Percentiles rank a stretch among this genome's conserved stretches.
Evolutionary conservation across 2,888 invertebrate genomes (phyloP).

Genomic region (Torymus auratus): DNA sequence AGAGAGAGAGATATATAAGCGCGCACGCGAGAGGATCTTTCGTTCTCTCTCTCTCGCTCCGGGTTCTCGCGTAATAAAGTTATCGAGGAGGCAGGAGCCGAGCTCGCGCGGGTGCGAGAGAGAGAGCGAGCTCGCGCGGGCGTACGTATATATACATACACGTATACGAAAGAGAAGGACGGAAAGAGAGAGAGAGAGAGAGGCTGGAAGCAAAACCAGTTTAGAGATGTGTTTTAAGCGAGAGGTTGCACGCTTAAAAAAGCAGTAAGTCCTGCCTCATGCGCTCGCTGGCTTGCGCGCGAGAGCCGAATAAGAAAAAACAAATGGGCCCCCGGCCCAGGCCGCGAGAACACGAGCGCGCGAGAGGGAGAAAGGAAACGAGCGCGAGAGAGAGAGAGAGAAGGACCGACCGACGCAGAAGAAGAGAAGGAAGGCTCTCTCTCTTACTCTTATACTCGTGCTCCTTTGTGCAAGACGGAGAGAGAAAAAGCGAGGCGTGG

Average conservation of each 20-base stretch:
- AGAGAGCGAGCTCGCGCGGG: background rate
- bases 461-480: conserved; percentile 4
- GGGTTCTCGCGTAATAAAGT: conserved; percentile 58
- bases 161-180: too few relatives aligned
- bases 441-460: background rate
- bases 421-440: background rate
- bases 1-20: background rate
- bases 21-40: background rate
- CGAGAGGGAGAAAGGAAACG: conserved; percentile 26
- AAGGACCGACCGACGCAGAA: background rate
- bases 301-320: conserved; percentile 45
- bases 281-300: too few relatives aligned
- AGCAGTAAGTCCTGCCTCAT: conserved; percentile 47
- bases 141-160: too few relatives aligned
- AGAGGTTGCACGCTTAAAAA: conserved; percentile 61
- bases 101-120: background rate
- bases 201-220: conserved; percentile 60
- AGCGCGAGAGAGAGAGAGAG: conserved; percentile 14
- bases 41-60: background rate
- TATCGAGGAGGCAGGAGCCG: conserved; percentile 52
- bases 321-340: conserved; percentile 41
- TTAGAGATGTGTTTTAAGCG: conserved; percentile 63
- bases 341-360: conserved; percentile 29
- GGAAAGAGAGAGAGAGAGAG: background rate
- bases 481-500: conserved; percentile 56